Evolutionary conservation across 1,140 invertebrate genomes (phyloP).

Genomic region (Sycophaga agraensis): DNA sequence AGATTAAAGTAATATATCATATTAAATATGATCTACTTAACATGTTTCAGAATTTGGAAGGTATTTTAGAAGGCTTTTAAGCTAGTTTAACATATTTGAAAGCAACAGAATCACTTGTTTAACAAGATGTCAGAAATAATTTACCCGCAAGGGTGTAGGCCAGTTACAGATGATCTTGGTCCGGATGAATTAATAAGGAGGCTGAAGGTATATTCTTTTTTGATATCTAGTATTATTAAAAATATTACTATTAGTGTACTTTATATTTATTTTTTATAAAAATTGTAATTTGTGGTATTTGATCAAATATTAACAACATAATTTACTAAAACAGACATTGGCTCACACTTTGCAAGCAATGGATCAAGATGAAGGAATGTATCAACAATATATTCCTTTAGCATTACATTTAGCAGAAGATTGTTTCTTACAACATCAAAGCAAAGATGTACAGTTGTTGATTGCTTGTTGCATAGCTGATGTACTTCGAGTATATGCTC

Average conservation of each 20-base stretch:
- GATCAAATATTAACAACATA: slow-evolving; percentile 24
- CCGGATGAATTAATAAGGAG: slow-evolving; percentile 93
- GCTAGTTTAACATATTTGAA: neutral
- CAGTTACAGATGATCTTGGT: slow-evolving; percentile 88
- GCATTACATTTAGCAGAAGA: slow-evolving; percentile 93
- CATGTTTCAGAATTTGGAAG: slow-evolving; percentile 53
- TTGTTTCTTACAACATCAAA: slow-evolving; percentile 85
- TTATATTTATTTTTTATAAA: slow-evolving; percentile 1
- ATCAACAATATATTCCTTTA: slow-evolving; percentile 90
- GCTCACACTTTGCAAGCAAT: slow-evolving; percentile 94
- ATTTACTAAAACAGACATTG: slow-evolving; percentile 65
- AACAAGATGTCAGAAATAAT: slow-evolving; percentile 76
- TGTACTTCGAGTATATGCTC: slow-evolving; percentile 94
- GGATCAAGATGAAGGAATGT: slow-evolving; percentile 91
- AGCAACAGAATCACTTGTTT: slow-evolving; percentile 1
- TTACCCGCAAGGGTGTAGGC: slow-evolving; percentile 84
- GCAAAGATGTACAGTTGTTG: slow-evolving; percentile 89
- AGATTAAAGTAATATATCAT: too few relatives aligned
- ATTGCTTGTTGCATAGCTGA: slow-evolving; percentile 97
- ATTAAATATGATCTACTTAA: too few relatives aligned
- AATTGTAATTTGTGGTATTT: too few relatives aligned
- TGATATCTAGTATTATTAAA: neutral
- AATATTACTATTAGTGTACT: neutral
- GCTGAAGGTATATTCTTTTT: slow-evolving; percentile 70
- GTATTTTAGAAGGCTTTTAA: slow-evolving; percentile 46